phyloP scores from a whole-genome alignment of 2,113 vertebrate genomes.

The Siniperca chuatsi region DNA sequence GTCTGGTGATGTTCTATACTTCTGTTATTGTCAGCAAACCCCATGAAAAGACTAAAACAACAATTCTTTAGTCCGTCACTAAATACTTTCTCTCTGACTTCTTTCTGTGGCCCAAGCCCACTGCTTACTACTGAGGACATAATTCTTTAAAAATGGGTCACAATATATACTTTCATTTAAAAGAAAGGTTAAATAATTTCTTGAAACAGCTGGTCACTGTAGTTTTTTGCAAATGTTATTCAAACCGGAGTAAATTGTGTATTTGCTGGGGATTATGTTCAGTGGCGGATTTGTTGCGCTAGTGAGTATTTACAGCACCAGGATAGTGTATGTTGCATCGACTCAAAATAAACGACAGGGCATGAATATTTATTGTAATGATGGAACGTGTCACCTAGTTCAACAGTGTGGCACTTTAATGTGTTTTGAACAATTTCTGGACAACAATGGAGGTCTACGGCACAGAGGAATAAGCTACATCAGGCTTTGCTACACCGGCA shows the following conservation, averaged over 20 bases:
- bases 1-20: background rate
- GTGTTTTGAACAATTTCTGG: background rate
- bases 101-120: background rate
- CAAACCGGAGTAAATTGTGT: background rate
- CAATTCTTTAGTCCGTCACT: background rate
- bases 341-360: background rate
- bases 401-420: background rate
- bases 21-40: background rate
- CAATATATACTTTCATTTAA: background rate
- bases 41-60: background rate
- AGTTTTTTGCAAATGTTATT: background rate
- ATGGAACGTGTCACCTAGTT: background rate
- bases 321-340: background rate
- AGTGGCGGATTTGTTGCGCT: background rate
- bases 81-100: background rate
- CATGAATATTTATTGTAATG: background rate
- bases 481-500: background rate
- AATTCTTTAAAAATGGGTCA: background rate
- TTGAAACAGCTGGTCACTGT: background rate
- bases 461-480: background rate
- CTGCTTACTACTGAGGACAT: background rate
- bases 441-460: background rate
- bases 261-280: background rate
- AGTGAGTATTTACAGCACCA: background rate
- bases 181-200: background rate